Evolutionary conservation across 2,888 invertebrate genomes (phyloP).

Genomic region (Archaeoteleia sp.): DNA sequence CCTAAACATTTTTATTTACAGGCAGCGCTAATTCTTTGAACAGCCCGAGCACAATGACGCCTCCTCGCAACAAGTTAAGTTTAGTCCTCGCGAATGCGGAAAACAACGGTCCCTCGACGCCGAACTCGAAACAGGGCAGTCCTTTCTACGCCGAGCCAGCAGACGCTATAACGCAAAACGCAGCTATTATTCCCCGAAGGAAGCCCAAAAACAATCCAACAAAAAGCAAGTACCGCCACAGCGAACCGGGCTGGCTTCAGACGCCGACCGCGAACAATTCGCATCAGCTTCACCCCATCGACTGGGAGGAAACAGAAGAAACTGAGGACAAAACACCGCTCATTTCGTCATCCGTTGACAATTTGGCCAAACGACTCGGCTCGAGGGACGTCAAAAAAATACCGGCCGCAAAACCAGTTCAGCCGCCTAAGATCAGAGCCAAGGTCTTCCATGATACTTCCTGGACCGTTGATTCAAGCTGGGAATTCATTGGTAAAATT

Average conservation of each 20-base stretch:
- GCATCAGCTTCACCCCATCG: conserved; percentile 69
- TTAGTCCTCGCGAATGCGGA: conserved; percentile 68
- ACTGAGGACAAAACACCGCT: conserved; percentile 71
- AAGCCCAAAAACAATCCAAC: conserved; percentile 66
- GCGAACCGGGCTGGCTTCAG: conserved; percentile 72
- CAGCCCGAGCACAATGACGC: conserved; percentile 71
- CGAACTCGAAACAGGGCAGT: conserved; percentile 82
- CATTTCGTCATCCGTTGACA: conserved; percentile 81
- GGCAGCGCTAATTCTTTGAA: conserved; percentile 79
- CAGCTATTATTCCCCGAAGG: conserved; percentile 62
- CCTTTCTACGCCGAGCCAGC: conserved; percentile 94
- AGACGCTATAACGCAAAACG: conserved; percentile 82
- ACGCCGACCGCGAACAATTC: conserved; percentile 58
- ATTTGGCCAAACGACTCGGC: conserved; percentile 75
- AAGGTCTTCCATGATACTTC: conserved; percentile 76
- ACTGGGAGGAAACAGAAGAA: conserved; percentile 72
- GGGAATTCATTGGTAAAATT: conserved; percentile 87
- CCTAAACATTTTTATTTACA: too few species aligned
- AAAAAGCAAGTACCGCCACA: conserved; percentile 69
- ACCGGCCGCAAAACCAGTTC: conserved; percentile 82
- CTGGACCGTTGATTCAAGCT: conserved; percentile 92
- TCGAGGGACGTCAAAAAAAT: conserved; percentile 74
- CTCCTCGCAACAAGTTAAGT: conserved; percentile 69
- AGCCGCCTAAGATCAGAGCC: conserved; percentile 80
- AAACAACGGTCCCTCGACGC: conserved; percentile 69